Evolutionary conservation across 2,113 vertebrate species (phyloP), one percentile per base, ranked within the genome.

Genomic region (Mugil cephalus): DNA sequence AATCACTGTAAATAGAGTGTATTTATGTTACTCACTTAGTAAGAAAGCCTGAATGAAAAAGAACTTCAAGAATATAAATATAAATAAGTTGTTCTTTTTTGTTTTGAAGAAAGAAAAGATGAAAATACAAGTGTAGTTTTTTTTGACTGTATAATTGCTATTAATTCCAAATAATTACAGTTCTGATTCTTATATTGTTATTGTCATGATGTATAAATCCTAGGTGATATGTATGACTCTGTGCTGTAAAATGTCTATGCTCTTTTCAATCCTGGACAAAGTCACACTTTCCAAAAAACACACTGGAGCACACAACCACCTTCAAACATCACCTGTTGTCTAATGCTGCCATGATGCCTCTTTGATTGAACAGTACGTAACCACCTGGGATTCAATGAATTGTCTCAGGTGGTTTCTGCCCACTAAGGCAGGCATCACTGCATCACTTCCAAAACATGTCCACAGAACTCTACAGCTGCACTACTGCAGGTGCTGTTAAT

Each of bases 1-100:
- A 93, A 90, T 90, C 50, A 74, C 40, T 95, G 94, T 96, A 96
- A 89, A 94, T 96, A 30, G 24, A 30, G 24, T 30, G 24, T 30
- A 95, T 93, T 94, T 90, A 91, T 90, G 91, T 87, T 72, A 77
- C 84, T 35, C 51, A 34, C 84, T 87, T 82, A 88, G 74, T 68
- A 73, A 83, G 67, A 84, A 53, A 80, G 75, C 45, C 19, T 56
- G 51, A 63, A 62, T 55, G 13, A 45, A 62, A 30, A 68, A 64
- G 46, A 77, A 90, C 50, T 84, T 66, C 70, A 70, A 83, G 42
- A 84, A 56, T 72, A 83, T 78, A 83, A 79, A 82, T 69, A 80
- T 61, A 78, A 71, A 77, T 77, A 69, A 84, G 66, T 79, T 47
- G 34, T 67, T 79, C 63, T 60, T 79, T 69, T 75, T 73, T 70